Evolutionary conservation across 2,113 vertebrate species (phyloP), one percentile per base, ranked within the genome.

Genomic region (Tenrec ecaudatus): DNA sequence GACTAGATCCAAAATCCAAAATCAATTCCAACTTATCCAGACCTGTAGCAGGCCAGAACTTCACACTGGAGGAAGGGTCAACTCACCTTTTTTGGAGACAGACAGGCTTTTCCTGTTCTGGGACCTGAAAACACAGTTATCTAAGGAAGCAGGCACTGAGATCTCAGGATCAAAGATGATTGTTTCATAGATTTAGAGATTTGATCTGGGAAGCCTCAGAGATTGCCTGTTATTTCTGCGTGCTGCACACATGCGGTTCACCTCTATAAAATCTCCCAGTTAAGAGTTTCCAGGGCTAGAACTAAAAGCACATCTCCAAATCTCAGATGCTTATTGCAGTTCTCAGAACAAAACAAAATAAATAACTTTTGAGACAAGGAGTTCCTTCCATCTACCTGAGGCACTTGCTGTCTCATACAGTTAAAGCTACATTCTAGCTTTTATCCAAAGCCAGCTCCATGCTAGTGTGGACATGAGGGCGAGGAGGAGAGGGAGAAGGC

Each of bases 311-410:
- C 11, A 57, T 64, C 38, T 89, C 53, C 22, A 77, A 47, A 80
- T 22, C 16, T 86, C 31, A 76, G 25, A 58, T 40, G 57, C 3
- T 6, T 40, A 12, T 11, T 40, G 4, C 5, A 94, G 0, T 4
- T 29, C 31, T 60, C n/a, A 69, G 20, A 81, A 76, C 71, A 89
- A 76, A 71, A 89, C 40, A 62, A 87, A 89, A 88, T 82, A 89
- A 81, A 92, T 38, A 31, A 16, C n/a, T 29, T 73, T 71, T 83
- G 33, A 91, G 40, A 71, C 2, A 75, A 40, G 22, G 27, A 69
- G 5, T 58, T 81, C 25, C 43, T 78, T 69, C 6, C 5, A 15
- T 82, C 71, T 29, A 66, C 2, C 25, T 80, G 66, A 79, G 7
- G 62, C n/a, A 47, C 20, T 47, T 87, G n/a, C 8, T 12, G 16